Conservation (phyloP, 2,888 invertebrate species). For the Hydroisotoma schaefferi region DNA sequence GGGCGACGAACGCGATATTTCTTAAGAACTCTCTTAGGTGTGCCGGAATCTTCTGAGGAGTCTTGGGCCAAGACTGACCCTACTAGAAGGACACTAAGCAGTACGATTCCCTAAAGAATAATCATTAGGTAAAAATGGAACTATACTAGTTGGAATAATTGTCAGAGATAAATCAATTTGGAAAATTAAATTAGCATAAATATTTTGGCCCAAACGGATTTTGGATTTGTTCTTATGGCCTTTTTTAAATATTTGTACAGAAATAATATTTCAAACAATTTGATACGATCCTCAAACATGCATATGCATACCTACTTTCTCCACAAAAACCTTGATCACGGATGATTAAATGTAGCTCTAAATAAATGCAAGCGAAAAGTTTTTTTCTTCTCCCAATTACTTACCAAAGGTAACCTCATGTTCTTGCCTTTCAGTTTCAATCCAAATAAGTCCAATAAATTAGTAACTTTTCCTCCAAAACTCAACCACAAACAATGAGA, state of each 20-base stretch:
- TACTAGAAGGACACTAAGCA: not conserved
- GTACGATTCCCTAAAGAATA: not conserved
- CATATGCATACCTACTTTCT: not conserved
- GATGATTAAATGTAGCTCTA: too few species aligned
- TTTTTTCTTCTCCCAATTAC: not conserved
- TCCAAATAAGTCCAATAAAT: not conserved
- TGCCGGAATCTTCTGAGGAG: constrained; percentile 38
- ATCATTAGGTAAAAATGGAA: not conserved
- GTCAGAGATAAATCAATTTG: too few species aligned
- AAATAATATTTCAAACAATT: too few species aligned
- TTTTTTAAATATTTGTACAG: too few species aligned
- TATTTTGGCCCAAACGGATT: too few species aligned
- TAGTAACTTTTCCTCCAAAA: not conserved
- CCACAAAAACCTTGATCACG: too few species aligned
- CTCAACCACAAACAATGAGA: too few species aligned
- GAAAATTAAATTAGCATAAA: too few species aligned
- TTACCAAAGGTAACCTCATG: constrained; percentile 3
- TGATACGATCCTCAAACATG: not conserved
- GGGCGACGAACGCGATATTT: constrained; percentile 47
- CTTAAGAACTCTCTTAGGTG: constrained; percentile 45
- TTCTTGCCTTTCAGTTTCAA: not conserved
- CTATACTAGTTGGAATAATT: not conserved
- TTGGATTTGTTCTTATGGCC: too few species aligned
- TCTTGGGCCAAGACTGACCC: not conserved
- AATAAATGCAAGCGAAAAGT: too few species aligned